Conservation (phyloP, 2,888 invertebrate species). For the Xanthostigma xanthostigma region DNA sequence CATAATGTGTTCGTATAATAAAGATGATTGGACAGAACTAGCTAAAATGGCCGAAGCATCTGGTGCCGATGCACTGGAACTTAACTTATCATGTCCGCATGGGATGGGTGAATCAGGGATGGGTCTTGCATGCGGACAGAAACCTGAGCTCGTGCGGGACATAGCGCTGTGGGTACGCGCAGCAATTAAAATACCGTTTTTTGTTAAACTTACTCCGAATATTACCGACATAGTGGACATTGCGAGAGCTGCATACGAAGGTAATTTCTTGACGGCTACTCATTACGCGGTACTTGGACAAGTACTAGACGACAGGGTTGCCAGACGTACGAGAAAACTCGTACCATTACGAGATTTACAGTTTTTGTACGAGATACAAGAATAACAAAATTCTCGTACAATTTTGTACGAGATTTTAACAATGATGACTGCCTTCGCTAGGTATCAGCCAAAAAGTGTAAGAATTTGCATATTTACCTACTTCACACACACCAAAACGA, state of each 20-base stretch:
- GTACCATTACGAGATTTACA: too few species aligned
- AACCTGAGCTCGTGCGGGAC: slow-evolving; percentile 71
- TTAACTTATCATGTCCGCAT: slow-evolving; percentile 95
- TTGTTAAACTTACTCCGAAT: slow-evolving; percentile 94
- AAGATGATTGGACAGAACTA: slow-evolving; percentile 77
- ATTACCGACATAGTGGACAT: slow-evolving; percentile 86
- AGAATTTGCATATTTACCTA: too few species aligned
- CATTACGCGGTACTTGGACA: not conserved
- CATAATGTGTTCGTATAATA: slow-evolving; percentile 83
- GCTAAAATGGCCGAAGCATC: slow-evolving; percentile 61
- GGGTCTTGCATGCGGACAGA: slow-evolving; percentile 97
- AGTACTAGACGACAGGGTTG: too few species aligned
- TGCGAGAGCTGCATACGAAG: slow-evolving; percentile 79
- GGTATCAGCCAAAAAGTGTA: too few species aligned
- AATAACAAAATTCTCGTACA: too few species aligned
- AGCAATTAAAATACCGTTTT: slow-evolving; percentile 85
- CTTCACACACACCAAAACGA: too few species aligned
- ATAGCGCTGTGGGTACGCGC: slow-evolving; percentile 84
- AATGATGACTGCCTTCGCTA: too few species aligned
- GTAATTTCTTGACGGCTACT: slow-evolving; percentile 26
- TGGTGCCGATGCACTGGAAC: slow-evolving; percentile 88
- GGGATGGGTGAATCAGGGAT: slow-evolving; percentile 98
- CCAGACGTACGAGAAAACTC: too few species aligned
- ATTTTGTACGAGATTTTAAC: too few species aligned
- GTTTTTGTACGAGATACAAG: too few species aligned